phyloP scores from a whole-genome alignment of 2,797 vertebrate species.

The Petrocephalus sullivani region DNA sequence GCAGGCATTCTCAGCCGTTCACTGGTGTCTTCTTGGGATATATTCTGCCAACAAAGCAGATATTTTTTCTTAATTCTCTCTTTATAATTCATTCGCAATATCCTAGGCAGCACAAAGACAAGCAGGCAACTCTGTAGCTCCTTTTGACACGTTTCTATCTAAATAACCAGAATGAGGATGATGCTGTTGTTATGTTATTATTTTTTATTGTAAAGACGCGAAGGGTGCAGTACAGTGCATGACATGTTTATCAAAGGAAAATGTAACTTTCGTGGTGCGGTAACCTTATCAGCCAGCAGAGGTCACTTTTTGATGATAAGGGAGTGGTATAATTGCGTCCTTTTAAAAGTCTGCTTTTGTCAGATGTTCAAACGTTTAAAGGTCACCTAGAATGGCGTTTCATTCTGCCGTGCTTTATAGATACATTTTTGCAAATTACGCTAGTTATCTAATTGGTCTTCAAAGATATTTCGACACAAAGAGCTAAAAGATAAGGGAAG shows the following conservation, averaged over 20 bases:
- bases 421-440: neutral
- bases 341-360: neutral
- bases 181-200: neutral
- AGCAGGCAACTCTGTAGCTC: neutral
- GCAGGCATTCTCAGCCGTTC: neutral
- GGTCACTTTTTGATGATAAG: slow-evolving; percentile 4
- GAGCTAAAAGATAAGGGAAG: neutral
- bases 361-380: neutral
- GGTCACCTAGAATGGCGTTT: neutral
- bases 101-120: neutral
- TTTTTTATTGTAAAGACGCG: neutral
- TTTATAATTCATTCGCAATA: neutral
- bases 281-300: slow-evolving; percentile 11
- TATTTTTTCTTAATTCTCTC: neutral
- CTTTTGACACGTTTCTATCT: neutral
- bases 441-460: neutral
- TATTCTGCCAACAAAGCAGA: neutral
- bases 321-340: neutral
- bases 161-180: neutral
- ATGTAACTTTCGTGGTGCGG: neutral
- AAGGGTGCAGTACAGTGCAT: neutral
- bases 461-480: neutral
- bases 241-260: neutral
- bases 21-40: neutral
- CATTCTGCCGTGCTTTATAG: neutral